phyloP scores from a whole-genome alignment of 2,113 vertebrate species.

The Cheilinus undulatus region DNA sequence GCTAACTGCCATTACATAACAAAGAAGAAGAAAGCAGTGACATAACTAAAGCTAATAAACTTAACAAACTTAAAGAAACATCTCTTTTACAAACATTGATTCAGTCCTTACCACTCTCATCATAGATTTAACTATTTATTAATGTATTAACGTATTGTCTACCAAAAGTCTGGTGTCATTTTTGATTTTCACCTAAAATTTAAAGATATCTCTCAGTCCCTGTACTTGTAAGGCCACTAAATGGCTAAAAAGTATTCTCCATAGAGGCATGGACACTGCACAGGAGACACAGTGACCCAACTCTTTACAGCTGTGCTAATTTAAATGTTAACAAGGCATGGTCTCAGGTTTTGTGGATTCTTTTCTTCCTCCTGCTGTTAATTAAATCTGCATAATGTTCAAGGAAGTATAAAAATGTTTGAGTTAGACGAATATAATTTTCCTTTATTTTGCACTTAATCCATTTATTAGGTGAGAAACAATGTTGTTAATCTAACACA shows the following conservation, averaged over 20 bases:
- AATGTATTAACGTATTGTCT: neutral
- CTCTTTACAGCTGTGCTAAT: slow-evolving; percentile 14
- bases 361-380: slow-evolving; percentile 9
- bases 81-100: too few relatives aligned
- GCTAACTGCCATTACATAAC: too few relatives aligned
- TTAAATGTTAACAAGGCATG: slow-evolving; percentile 21
- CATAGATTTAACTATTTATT: too few relatives aligned
- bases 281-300: slow-evolving; percentile 7
- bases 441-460: neutral
- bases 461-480: neutral
- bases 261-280: neutral
- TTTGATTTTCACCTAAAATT: neutral
- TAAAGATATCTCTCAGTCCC: neutral
- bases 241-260: neutral
- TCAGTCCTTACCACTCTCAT: too few relatives aligned
- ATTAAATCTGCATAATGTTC: slow-evolving; percentile 21
- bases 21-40: too few relatives aligned
- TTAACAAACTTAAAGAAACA: too few relatives aligned
- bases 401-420: slow-evolving; percentile 11
- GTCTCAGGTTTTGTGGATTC: neutral
- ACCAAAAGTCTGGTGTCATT: neutral
- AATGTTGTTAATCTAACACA: slow-evolving; percentile 34
- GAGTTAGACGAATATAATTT: neutral
- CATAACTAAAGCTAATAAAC: too few relatives aligned
- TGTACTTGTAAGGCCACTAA: neutral